phyloP scores from a whole-genome alignment of 1,140 invertebrate species.

The Conopomorpha cramerella region DNA sequence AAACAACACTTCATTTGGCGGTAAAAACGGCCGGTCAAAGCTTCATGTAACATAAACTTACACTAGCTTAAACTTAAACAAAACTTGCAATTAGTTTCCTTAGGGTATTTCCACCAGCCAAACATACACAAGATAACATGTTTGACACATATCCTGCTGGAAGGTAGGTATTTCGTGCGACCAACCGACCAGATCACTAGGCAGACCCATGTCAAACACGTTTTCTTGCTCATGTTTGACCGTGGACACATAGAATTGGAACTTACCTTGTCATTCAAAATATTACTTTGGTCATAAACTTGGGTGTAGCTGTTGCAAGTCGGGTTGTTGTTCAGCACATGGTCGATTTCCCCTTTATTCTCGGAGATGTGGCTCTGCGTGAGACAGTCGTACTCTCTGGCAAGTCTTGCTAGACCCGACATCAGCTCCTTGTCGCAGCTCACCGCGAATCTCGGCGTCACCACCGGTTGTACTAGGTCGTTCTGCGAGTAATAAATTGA shows the following conservation, averaged over 20 bases:
- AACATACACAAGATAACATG: too few relatives aligned
- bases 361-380: conserved; percentile 89
- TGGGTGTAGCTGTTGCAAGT: conserved; percentile 68
- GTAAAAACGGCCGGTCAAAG: too few relatives aligned
- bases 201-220: too few relatives aligned
- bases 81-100: too few relatives aligned
- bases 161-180: too few relatives aligned
- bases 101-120: too few relatives aligned
- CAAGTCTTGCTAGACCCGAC: conserved; percentile 69
- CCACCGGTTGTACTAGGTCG: conserved; percentile 75
- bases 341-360: conserved; percentile 72
- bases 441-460: conserved; percentile 88
- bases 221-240: too few relatives aligned
- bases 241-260: background rate
- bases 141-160: too few relatives aligned
- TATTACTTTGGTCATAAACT: conserved; percentile 74
- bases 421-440: conserved; percentile 77
- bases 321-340: conserved; percentile 66
- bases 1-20: too few relatives aligned
- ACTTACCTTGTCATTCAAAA: conserved; percentile 70
- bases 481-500: conserved; percentile 67
- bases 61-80: too few relatives aligned
- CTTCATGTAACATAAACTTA: too few relatives aligned
- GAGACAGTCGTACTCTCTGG: conserved; percentile 68
- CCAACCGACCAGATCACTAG: too few relatives aligned